Percentiles rank a stretch among this genome's conserved stretches.
These are phyloP conservation scores for Plecturocebus donacophilus DNA, from an alignment of 2,113 vertebrate genomes.

Conservation along the genomic window DNA sequence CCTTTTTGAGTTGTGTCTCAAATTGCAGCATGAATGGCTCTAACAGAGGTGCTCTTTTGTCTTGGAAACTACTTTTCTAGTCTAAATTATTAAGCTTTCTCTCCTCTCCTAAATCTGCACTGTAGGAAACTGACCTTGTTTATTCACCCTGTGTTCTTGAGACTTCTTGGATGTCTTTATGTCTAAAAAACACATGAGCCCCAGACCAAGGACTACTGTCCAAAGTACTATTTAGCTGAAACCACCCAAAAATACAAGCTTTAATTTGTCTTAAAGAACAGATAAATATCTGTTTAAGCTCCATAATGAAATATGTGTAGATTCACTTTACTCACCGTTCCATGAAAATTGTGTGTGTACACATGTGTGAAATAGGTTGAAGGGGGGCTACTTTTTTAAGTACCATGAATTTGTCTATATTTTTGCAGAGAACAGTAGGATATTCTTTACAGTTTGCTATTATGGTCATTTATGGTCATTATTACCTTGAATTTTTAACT, in stretches of 20 bases:
- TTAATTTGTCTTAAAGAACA: neutral
- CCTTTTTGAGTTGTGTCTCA: neutral
- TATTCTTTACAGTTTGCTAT: neutral
- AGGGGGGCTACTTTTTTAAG: neutral
- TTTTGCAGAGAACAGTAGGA: neutral
- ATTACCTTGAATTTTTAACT: slow-evolving; percentile 23
- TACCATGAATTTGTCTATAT: neutral
- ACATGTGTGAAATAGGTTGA: neutral
- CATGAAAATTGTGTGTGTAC: neutral
- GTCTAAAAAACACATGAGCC: neutral
- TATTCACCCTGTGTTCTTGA: neutral
- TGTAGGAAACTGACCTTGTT: neutral
- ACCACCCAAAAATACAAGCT: neutral
- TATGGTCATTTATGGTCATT: neutral
- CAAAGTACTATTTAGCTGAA: neutral
- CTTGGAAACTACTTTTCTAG: neutral
- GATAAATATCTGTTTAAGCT: neutral
- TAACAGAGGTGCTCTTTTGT: neutral
- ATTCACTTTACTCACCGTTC: neutral
- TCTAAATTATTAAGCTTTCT: neutral
- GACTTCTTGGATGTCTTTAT: neutral
- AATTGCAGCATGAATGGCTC: neutral
- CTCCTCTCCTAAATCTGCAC: neutral
- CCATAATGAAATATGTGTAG: neutral
- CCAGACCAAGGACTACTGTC: neutral